These are phyloP conservation scores for Mellilla xanthometata DNA, from an alignment of 2,888 invertebrate species.

Conservation along the genomic window DNA sequence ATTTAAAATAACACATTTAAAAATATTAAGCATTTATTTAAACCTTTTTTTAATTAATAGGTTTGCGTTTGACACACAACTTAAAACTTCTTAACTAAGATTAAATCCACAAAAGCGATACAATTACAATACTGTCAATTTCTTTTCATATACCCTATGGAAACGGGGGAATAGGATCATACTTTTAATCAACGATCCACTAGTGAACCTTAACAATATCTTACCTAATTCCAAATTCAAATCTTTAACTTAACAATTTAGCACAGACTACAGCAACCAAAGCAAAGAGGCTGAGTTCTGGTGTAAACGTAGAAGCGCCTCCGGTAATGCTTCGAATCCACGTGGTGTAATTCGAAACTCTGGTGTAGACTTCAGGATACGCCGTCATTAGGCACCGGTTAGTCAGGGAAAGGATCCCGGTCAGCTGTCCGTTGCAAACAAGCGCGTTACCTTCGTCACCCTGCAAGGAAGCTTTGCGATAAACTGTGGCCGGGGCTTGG, in stretches of 20 bases:
- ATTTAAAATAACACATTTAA: no score
- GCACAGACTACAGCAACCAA: constrained; percentile 35
- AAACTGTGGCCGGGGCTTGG: no score
- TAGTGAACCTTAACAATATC: no score
- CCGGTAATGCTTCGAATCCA: constrained; percentile 49
- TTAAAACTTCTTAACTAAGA: no score
- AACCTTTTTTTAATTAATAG: no score
- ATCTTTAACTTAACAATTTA: constrained; percentile 33
- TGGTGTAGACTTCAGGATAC: constrained; percentile 53
- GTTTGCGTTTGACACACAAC: no score
- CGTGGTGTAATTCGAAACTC: constrained; percentile 49
- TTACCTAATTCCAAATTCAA: background rate
- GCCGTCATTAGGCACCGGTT: constrained; percentile 36
- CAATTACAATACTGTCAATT: no score
- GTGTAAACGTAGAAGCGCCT: constrained; percentile 39
- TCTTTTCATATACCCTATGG: no score
- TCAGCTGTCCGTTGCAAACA: constrained; percentile 45
- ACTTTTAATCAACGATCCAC: no score
- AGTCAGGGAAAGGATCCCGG: constrained; percentile 45
- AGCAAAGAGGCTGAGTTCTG: constrained; percentile 37
- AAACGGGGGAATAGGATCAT: no score
- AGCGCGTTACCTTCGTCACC: constrained; percentile 52
- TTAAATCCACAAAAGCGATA: no score
- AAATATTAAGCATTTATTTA: no score
- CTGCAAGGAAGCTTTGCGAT: constrained; percentile 29